Conservation (phyloP, 2,797 vertebrate genomes). For the Neopelma chrysocephalum region DNA sequence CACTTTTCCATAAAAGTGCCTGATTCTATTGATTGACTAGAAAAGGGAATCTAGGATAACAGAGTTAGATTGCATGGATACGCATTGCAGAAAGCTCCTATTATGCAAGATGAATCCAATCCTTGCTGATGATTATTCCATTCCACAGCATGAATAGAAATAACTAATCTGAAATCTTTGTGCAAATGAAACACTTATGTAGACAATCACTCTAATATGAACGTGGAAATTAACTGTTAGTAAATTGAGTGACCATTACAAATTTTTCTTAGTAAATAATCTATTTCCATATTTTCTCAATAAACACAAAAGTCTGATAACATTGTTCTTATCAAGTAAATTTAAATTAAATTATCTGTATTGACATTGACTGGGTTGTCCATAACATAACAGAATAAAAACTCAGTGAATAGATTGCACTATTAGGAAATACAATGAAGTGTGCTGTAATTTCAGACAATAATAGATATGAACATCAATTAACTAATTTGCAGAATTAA, state of each 20-base stretch:
- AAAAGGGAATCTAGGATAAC: background rate
- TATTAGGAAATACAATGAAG: background rate
- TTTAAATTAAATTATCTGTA: background rate
- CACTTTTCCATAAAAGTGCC: background rate
- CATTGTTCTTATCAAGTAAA: background rate
- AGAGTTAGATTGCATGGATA: background rate
- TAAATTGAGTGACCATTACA: background rate
- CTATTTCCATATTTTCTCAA: background rate
- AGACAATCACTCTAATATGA: background rate
- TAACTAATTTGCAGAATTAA: background rate
- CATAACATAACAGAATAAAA: background rate
- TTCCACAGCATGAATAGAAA: background rate
- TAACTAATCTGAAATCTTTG: background rate
- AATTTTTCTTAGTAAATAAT: background rate
- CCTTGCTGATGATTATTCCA: background rate
- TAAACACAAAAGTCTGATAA: background rate
- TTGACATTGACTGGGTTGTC: background rate
- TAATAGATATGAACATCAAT: background rate
- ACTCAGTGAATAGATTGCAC: background rate
- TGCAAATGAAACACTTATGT: background rate
- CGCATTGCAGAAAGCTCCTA: background rate
- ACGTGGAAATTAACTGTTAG: background rate
- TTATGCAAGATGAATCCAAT: background rate
- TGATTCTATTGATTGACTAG: background rate
- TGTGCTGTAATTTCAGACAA: background rate